Base-by-base conservation (phyloP, 2,888 invertebrate species). In the Beris morrisii region DNA sequence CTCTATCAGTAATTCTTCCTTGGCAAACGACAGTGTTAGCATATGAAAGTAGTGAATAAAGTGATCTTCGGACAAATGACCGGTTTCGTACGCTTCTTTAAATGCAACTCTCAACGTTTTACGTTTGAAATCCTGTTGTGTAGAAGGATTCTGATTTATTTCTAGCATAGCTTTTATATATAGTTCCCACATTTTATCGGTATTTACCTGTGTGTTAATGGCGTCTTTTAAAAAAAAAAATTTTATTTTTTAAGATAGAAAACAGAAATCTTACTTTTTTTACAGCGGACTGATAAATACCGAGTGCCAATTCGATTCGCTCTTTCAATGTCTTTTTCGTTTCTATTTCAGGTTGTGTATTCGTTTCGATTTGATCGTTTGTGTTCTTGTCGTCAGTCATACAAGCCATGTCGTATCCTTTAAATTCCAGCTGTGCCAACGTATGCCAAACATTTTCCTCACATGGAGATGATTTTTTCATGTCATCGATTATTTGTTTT, bases 391-490 rank as follows among this genome's bases (percentile, higher is more conserved):
- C 43, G 12, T 63, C 56, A 22, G 43, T 31, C 6, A 76, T 69
- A 63, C 78, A 75, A 1, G 72, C 72, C 61, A 77, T 72, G 65
- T 75, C 73, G 12, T 72, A 73, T 5, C 85, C 86, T 72, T 83
- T 82, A n/a, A 84, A 73, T 74, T 87, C 86, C 2, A 86, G 80
- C 70, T 84, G 82, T 0, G 87, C 87, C 74, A 87, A 76, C 5
- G 82, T 81, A 73, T 87, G 84, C 87, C 87, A 87, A 43, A 85
- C 81, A 13, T 81, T 71, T 53, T 84, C 84, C 71, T 85, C 82
- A n/a, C 83, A 78, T 4, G 81, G 77, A 73, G 83, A 84, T 69
- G 82, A 78, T 58, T 80, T 74, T 66, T 84, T 77, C 73, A 87
- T 76, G 68, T 84, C 82, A 69, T 81, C 77, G 28, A 86, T 74